Conservation (phyloP, 2,888 invertebrate genomes). For the Epinotia bilunana region DNA sequence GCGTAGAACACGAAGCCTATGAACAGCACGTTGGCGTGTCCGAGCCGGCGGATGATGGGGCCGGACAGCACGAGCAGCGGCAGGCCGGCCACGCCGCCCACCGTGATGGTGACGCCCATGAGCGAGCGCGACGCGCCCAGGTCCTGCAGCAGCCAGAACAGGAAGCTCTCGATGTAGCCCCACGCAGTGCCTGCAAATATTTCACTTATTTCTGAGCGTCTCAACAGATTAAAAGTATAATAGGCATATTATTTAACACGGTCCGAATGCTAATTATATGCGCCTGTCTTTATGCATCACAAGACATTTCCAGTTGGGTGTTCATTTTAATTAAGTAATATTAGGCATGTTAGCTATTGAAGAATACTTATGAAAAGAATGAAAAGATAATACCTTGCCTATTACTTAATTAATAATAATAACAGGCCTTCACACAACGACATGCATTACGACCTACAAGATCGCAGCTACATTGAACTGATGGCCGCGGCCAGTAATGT, state of each 20-base stretch:
- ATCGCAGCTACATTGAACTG: constrained; percentile 1
- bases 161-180: constrained; percentile 92
- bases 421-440: not conserved
- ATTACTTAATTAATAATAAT: not conserved
- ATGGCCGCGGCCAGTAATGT: not conserved
- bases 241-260: too few species aligned
- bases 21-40: constrained; percentile 91
- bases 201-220: not conserved
- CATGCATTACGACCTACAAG: not conserved
- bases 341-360: too few species aligned
- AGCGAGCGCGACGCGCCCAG: constrained; percentile 89
- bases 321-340: too few species aligned
- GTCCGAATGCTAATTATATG: too few species aligned
- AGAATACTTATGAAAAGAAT: too few species aligned
- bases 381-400: too few species aligned
- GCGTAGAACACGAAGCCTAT: constrained; percentile 91
- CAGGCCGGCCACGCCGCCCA: constrained; percentile 90
- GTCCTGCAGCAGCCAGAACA: constrained; percentile 92
- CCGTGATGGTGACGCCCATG: constrained; percentile 92
- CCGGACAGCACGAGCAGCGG: constrained; percentile 91
- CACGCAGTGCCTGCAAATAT: constrained; percentile 88
- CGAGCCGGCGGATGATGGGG: constrained; percentile 88
- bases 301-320: too few species aligned
- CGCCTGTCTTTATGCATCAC: too few species aligned
- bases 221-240: too few species aligned